phyloP scores from a whole-genome alignment of 2,113 vertebrate species.

The Potamarius usumacintae region DNA sequence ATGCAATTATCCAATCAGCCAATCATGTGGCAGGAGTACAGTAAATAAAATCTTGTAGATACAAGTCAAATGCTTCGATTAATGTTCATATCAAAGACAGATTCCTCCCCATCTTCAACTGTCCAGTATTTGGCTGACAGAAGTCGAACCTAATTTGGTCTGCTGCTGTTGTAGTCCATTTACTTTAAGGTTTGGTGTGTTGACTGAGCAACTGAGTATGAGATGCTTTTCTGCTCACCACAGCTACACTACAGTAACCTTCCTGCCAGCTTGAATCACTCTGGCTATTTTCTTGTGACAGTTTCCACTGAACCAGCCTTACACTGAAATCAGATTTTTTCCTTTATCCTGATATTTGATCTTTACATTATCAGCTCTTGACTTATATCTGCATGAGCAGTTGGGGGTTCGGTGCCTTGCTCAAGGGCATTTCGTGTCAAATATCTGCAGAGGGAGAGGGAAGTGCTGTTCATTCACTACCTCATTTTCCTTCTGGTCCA shows the following conservation, averaged over 20 bases:
- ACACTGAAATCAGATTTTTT: neutral
- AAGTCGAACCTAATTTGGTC: neutral
- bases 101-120: neutral
- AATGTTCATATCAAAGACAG: neutral
- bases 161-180: neutral
- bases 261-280: neutral
- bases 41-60: neutral
- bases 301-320: neutral
- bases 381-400: too few species aligned
- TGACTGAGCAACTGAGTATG: neutral
- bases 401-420: too few species aligned
- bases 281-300: neutral
- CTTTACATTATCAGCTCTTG: too few species aligned
- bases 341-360: neutral
- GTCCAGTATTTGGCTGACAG: neutral
- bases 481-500: too few species aligned
- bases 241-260: neutral
- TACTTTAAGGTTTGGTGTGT: neutral
- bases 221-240: neutral
- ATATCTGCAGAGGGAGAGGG: too few species aligned
- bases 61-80: neutral
- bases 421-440: too few species aligned
- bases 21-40: neutral
- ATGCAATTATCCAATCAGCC: neutral
- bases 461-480: too few species aligned